Conservation (phyloP, 2,797 vertebrate genomes). For the Epinephelus malabaricus region DNA sequence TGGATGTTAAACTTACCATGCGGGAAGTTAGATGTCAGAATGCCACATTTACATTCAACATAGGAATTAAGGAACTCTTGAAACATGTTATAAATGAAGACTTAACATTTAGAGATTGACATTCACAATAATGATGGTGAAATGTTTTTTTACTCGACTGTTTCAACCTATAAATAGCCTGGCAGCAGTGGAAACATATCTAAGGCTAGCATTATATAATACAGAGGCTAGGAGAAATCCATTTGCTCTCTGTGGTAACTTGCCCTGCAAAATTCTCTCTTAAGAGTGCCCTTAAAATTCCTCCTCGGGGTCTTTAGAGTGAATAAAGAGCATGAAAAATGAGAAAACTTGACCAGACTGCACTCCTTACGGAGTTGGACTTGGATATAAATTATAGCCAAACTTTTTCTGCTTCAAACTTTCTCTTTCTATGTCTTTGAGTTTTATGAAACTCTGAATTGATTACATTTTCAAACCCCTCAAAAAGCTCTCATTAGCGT, state of each 20-base stretch:
- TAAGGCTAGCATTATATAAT: slow-evolving; percentile 67
- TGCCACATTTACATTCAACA: neutral
- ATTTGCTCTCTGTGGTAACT: slow-evolving; percentile 63
- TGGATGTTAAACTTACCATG: neutral
- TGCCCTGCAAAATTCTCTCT: slow-evolving; percentile 64
- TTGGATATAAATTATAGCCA: slow-evolving; percentile 45
- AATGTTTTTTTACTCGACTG: slow-evolving; percentile 30
- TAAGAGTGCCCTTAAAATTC: slow-evolving; percentile 64
- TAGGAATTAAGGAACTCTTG: neutral
- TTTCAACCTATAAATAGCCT: slow-evolving; percentile 59
- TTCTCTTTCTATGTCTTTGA: slow-evolving; percentile 38
- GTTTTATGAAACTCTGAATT: slow-evolving; percentile 49
- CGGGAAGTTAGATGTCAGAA: neutral
- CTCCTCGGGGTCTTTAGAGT: slow-evolving; percentile 52
- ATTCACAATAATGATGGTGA: slow-evolving; percentile 18
- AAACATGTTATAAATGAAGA: neutral
- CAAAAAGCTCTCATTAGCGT: slow-evolving; percentile 64
- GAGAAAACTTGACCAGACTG: slow-evolving; percentile 51
- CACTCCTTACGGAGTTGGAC: slow-evolving; percentile 44
- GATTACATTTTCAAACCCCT: slow-evolving; percentile 61
- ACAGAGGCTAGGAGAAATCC: slow-evolving; percentile 56
- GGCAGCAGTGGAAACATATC: slow-evolving; percentile 57
- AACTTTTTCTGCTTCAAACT: slow-evolving; percentile 57
- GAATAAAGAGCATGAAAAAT: slow-evolving; percentile 73
- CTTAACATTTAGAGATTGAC: slow-evolving; percentile 19